A percentile compares a stretch with the other conserved stretches of the same genome.
Evolutionary conservation across 2,888 invertebrate species (phyloP).

Genomic region (Ditula angustiorana): DNA sequence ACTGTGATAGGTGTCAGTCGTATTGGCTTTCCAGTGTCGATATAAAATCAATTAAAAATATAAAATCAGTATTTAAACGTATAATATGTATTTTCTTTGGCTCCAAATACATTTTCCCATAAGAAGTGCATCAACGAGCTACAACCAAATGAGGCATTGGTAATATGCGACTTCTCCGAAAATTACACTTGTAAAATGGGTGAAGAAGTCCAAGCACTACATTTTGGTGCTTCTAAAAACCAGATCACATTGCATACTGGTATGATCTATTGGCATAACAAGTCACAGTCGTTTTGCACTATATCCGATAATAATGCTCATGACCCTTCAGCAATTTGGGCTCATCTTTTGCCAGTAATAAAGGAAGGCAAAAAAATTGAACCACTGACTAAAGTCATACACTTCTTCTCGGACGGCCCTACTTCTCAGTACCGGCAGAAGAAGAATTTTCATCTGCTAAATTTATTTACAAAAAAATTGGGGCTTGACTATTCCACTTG

Average conservation of each 20-base stretch:
- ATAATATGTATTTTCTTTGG: no score
- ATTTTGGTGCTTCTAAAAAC: conserved; percentile 33
- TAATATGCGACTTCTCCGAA: conserved; percentile 30
- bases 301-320: conserved; percentile 16
- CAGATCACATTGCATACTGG: conserved; percentile 34
- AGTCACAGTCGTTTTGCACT: conserved; percentile 23
- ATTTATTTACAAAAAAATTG: conserved; percentile 14
- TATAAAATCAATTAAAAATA: no score
- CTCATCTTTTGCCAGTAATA: conserved; percentile 37
- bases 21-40: no score
- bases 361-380: conserved; percentile 5
- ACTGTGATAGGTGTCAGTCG: no score
- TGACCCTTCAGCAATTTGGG: conserved; percentile 40
- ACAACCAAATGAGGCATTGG: neutral
- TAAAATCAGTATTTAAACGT: no score
- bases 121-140: no score
- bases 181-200: conserved; percentile 29
- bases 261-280: conserved; percentile 13
- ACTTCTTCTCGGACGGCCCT: conserved; percentile 38
- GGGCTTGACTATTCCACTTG: conserved; percentile 19
- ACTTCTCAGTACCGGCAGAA: conserved; percentile 36
- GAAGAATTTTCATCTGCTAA: conserved; percentile 30
- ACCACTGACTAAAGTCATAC: conserved; percentile 18
- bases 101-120: no score
- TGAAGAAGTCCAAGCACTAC: conserved; percentile 33